Conservation (phyloP, 2,888 invertebrate species). For the Sesia apiformis region DNA sequence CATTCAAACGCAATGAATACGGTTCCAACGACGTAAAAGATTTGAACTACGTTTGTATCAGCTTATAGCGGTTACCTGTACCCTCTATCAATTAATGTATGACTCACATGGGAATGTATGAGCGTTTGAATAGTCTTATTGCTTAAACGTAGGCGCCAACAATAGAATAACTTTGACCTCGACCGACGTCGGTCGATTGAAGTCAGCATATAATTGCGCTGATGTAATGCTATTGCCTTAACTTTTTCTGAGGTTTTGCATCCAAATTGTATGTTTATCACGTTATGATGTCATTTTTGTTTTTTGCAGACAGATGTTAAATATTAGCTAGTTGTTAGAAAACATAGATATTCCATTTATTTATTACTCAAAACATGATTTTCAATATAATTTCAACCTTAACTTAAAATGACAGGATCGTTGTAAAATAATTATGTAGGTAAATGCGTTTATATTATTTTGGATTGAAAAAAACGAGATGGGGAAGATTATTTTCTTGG, state of each 20-base stretch:
- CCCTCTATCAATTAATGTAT: background rate
- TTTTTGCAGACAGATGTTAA: background rate
- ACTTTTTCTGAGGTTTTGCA: background rate
- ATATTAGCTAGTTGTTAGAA: no score
- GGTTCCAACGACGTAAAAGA: no score
- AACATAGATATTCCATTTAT: no score
- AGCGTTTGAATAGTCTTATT: background rate
- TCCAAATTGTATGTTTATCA: slow-evolving; percentile 1
- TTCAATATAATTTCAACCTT: no score
- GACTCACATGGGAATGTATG: background rate
- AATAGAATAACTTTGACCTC: slow-evolving; percentile 65
- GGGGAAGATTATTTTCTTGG: no score
- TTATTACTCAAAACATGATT: no score
- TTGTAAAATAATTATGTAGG: no score
- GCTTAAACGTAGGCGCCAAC: slow-evolving; percentile 21
- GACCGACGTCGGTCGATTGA: slow-evolving; percentile 31
- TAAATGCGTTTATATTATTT: no score
- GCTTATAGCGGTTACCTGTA: background rate
- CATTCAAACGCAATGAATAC: no score
- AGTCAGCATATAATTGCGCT: slow-evolving; percentile 15
- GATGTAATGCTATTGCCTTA: slow-evolving; percentile 15
- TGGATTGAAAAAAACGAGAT: no score
- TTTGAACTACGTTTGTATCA: no score
- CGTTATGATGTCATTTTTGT: background rate
- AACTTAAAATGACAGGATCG: no score